phyloP scores from a whole-genome alignment of 2,797 vertebrate genomes.

The Oreortyx pictus region DNA sequence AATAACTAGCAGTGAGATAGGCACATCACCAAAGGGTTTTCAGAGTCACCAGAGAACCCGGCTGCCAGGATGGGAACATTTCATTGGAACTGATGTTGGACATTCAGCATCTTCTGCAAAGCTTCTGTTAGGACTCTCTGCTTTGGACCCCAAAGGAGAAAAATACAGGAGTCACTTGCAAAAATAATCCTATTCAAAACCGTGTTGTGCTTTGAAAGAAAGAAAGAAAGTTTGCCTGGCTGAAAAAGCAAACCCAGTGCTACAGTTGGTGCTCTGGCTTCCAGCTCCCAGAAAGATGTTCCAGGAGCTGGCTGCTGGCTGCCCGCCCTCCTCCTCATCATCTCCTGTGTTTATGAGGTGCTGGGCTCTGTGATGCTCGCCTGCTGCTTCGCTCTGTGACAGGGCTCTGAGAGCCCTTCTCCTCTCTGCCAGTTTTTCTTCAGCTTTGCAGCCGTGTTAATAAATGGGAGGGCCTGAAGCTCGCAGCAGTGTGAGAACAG shows the following conservation, averaged over 20 bases:
- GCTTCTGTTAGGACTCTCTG: not conserved
- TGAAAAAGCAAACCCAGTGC: not conserved
- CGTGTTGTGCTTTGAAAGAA: not conserved
- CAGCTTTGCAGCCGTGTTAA: not conserved
- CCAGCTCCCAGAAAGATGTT: rapidly evolving
- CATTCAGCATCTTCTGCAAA: not conserved
- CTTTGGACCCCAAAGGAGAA: not conserved
- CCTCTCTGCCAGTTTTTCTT: not conserved
- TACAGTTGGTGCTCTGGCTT: not conserved
- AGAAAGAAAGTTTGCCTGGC: not conserved
- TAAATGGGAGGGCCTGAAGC: not conserved
- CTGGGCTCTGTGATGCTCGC: not conserved
- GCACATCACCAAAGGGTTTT: not conserved
- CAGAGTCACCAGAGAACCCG: not conserved
- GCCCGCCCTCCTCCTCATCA: not conserved
- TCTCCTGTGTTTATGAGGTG: not conserved
- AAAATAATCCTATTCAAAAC: not conserved
- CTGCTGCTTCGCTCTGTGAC: not conserved
- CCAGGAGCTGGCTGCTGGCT: not conserved
- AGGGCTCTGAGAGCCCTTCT: not conserved
- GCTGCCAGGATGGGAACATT: not conserved
- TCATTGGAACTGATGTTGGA: not conserved
- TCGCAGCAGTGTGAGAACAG: not conserved
- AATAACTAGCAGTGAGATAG: not conserved
- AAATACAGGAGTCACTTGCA: not conserved